Base-by-base conservation (phyloP, 2,888 invertebrate species). In the Scaptomyza cyrtandrae region DNA sequence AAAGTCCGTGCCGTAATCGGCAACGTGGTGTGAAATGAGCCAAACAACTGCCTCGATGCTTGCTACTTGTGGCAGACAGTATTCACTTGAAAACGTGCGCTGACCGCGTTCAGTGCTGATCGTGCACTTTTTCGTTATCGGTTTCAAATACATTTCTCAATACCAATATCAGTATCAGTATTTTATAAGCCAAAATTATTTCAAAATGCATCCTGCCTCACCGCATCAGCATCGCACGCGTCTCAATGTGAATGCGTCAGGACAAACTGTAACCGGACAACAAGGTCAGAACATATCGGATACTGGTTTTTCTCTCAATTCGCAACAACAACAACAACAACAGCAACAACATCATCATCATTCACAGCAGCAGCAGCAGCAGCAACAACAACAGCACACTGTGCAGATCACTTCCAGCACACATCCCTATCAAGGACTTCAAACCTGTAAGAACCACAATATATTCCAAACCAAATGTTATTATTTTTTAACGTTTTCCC, bases 401-500 rank as follows among this genome's bases (percentile, higher is more conserved):
- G 80, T 86, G 7, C 86, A 86, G 39, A 83, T 82, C 77, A 35
- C 14, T 62, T 6, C 71, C 67, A 46, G 73, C 67, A 39, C 79
- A 7, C 85, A 87, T 62, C 83, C 89, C 11, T 90, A 90, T 77
- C 90, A 90, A 71, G 90, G 90, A 67, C 79, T 90, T 31, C 80
- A 90, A 71, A 90, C 90, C 39, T 90, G 90, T 90, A 84, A 71
- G 85, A 37, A 10, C 0, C 5, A 31, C 31, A 19, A 31, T 7
- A 31, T 9, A 31, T 31, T 31, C n/a, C n/a, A n/a, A n/a, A 19
- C 2, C 2, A 19, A 19, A 19, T 19, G 2, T 1, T 19, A 19
- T 19, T 19, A 19, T 19, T 19, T 19, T 19, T 19, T 19, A 19
- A 19, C 19, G 1, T 2, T 19, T 19, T 19, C 19, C 1, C 19